These are phyloP conservation scores for Petromus typicus DNA, from an alignment of 2,113 vertebrate genomes.

Conservation along the genomic window DNA sequence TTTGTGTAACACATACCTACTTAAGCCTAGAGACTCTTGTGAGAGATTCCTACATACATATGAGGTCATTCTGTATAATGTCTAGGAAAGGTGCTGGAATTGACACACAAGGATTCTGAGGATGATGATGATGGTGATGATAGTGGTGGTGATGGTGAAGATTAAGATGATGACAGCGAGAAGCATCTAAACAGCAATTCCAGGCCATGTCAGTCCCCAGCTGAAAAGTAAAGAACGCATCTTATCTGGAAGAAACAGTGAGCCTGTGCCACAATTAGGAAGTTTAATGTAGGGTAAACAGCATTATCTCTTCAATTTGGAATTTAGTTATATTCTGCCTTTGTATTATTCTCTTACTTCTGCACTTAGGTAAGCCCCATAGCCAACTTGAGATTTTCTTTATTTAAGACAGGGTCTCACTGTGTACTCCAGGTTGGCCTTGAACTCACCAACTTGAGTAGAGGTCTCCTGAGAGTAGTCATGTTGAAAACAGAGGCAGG, in stretches of 20 bases:
- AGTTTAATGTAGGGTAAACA: neutral
- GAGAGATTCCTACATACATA: neutral
- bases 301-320: neutral
- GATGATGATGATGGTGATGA: neutral
- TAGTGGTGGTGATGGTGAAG: neutral
- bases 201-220: neutral
- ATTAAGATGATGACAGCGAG: neutral
- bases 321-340: constrained; percentile 6
- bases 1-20: neutral
- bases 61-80: neutral
- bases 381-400: neutral
- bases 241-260: neutral
- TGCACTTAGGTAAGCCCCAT: neutral
- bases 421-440: neutral
- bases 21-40: neutral
- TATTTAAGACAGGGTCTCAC: neutral
- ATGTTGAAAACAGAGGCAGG: neutral
- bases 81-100: neutral
- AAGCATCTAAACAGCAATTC: neutral
- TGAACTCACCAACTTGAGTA: neutral
- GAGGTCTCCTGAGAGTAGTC: neutral
- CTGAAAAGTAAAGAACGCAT: constrained; percentile 52
- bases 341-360: neutral
- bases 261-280: neutral
- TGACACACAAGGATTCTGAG: neutral